Conservation (phyloP, 1,140 invertebrate species). For the Drosophila guanche region DNA sequence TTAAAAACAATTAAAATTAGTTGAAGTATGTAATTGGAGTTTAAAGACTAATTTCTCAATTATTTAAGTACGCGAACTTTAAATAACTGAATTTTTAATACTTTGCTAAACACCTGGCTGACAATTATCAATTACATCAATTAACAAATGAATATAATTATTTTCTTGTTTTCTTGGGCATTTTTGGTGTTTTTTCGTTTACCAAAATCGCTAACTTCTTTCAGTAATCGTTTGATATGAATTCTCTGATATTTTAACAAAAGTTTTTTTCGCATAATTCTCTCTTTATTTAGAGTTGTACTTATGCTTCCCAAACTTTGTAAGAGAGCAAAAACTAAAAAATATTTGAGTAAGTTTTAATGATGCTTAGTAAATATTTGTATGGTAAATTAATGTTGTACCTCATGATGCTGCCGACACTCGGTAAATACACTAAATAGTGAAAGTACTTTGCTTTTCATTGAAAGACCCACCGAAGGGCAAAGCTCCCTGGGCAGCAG, state of each 20-base stretch:
- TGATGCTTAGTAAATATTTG: too few relatives aligned
- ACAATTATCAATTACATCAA: constrained; percentile 9
- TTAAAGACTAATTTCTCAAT: constrained; percentile 11
- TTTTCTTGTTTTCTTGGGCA: too few relatives aligned
- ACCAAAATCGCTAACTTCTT: too few relatives aligned
- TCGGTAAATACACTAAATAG: constrained; percentile 21
- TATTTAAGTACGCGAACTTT: not conserved
- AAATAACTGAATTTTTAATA: not conserved
- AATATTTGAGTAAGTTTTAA: too few relatives aligned
- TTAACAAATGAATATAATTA: not conserved
- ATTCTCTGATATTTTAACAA: not conserved
- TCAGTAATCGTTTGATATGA: too few relatives aligned
- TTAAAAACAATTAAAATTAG: not conserved
- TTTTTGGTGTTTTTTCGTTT: too few relatives aligned
- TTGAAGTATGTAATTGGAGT: constrained; percentile 3
- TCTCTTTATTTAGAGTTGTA: too few relatives aligned
- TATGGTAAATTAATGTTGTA: too few relatives aligned
- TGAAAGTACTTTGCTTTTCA: constrained; percentile 34
- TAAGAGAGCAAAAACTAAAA: too few relatives aligned
- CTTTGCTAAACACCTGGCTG: not conserved
- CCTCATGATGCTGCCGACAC: constrained; percentile 1
- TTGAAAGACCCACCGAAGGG: constrained; percentile 46
- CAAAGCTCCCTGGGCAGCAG: constrained; percentile 26
- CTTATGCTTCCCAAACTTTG: too few relatives aligned
- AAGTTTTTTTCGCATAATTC: too few relatives aligned